These are phyloP conservation scores for Mamestra brassicae DNA, from an alignment of 2,888 invertebrate species.

Conservation along the genomic window DNA sequence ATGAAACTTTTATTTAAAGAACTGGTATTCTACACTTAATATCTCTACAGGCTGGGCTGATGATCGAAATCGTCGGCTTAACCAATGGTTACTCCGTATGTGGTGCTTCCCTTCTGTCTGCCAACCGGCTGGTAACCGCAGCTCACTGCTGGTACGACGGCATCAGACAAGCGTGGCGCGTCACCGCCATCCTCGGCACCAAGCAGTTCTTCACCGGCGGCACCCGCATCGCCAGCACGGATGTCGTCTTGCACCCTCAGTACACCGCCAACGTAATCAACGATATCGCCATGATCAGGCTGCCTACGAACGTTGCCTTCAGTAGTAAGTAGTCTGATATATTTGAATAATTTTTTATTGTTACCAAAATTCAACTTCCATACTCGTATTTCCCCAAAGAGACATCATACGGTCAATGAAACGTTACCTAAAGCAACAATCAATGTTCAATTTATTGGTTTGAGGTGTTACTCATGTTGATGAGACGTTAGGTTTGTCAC, in stretches of 20 bases:
- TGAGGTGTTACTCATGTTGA: too few relatives aligned
- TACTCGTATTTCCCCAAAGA: too few relatives aligned
- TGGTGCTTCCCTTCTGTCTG: slow-evolving; percentile 73
- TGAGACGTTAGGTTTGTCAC: too few relatives aligned
- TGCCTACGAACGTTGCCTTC: slow-evolving; percentile 60
- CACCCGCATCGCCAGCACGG: slow-evolving; percentile 62
- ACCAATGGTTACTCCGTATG: slow-evolving; percentile 73
- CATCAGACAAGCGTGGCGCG: slow-evolving; percentile 67
- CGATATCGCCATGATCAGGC: slow-evolving; percentile 70
- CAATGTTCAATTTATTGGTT: too few relatives aligned
- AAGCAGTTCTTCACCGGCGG: slow-evolving; percentile 72
- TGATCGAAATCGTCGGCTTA: slow-evolving; percentile 71
- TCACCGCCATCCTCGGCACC: slow-evolving; percentile 75
- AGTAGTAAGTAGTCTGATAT: slow-evolving; percentile 59
- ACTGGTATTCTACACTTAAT: too few relatives aligned
- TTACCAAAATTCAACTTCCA: too few relatives aligned
- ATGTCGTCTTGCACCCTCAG: slow-evolving; percentile 69
- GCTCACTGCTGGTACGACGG: slow-evolving; percentile 60
- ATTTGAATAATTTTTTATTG: not conserved
- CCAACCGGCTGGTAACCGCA: slow-evolving; percentile 77
- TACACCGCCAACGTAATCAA: slow-evolving; percentile 65
- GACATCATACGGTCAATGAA: too few relatives aligned
- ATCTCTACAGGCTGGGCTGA: slow-evolving; percentile 73
- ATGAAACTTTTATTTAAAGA: not conserved
- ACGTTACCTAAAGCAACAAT: too few relatives aligned